These are phyloP conservation scores for Mobula birostris DNA, from an alignment of 2,113 vertebrate species.

Conservation along the genomic window DNA sequence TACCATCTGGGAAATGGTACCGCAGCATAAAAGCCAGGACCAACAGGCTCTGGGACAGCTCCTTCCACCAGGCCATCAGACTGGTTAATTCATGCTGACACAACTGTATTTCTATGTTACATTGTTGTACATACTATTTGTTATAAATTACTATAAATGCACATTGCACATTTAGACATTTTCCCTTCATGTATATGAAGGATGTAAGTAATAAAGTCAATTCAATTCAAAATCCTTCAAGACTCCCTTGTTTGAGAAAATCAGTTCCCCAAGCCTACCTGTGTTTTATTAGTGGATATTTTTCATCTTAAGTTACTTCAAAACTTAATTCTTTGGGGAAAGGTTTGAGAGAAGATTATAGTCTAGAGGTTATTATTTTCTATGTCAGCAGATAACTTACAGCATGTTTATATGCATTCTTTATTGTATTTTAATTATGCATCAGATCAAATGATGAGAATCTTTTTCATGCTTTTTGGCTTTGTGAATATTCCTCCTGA, in stretches of 20 bases:
- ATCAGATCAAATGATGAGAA: background rate
- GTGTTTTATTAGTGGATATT: background rate
- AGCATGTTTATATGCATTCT: background rate
- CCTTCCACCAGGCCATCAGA: too few relatives aligned
- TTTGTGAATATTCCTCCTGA: background rate
- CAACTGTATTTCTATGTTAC: too few relatives aligned
- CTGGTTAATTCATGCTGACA: too few relatives aligned
- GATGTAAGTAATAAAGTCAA: too few relatives aligned
- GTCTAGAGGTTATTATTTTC: background rate
- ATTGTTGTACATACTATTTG: too few relatives aligned
- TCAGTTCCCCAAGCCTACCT: background rate
- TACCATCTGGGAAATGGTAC: too few relatives aligned
- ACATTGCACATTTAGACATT: too few relatives aligned
- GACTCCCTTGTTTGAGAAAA: background rate
- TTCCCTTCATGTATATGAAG: too few relatives aligned
- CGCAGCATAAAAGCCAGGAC: too few relatives aligned
- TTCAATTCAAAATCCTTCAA: background rate
- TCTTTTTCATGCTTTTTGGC: background rate
- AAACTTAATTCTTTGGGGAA: background rate
- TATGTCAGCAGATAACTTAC: background rate
- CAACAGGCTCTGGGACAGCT: too few relatives aligned
- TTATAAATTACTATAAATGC: too few relatives aligned
- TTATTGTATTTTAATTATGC: background rate
- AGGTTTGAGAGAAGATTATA: background rate
- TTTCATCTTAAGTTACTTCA: background rate